Base-by-base conservation (phyloP, 2,888 invertebrate species). In the Lithophane leautieri region DNA sequence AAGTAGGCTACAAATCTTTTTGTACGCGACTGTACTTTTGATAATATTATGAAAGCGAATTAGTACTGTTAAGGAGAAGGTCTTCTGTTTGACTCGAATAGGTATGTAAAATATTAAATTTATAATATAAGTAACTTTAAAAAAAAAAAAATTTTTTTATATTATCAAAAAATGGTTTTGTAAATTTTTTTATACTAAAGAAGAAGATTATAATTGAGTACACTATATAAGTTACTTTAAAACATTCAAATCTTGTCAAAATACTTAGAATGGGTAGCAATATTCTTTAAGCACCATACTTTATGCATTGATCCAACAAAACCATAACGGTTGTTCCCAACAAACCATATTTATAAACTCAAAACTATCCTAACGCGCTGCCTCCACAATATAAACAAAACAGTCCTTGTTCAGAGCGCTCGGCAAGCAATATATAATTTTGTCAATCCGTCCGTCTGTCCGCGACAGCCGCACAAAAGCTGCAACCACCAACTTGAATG, bases 401-500 rank as follows among this genome's bases (percentile, higher is more conserved):
- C 52, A 58, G 22, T 73, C 63, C 54, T 63, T 52, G 50, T 73
- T 40, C 60, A 47, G 68, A 65, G 50, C 60, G 11, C 62, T 56
- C 60, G 60, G 52, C 67, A 58, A 68, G 60, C 69, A 70, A 76
- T 79, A 76, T 65, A 85, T 76, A 83, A 84, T 77, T 86, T 67
- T 75, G 81, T 82, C 75, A 84, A 83, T 76, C 79, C 66, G 50
- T 72, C 61, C 52, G 76, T 81, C 67, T 56, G 73, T 78, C 76
- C 60, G 40, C 61, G 70, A 80, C 83, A 70, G 79, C 25, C 52
- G 58, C 68, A 85, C 78, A 85, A 88, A 86, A 84, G 81, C 85
- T 81, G 85, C 80, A 83, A 85, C 87, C 85, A 83, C 83, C 79
- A 78, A 76, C 66, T 73, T 62, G 74, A 73, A 86, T 84, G 73